Evolutionary conservation across 2,888 invertebrate genomes (phyloP), one percentile per base, ranked within the genome.

Genomic region (Orthosia incerta): DNA sequence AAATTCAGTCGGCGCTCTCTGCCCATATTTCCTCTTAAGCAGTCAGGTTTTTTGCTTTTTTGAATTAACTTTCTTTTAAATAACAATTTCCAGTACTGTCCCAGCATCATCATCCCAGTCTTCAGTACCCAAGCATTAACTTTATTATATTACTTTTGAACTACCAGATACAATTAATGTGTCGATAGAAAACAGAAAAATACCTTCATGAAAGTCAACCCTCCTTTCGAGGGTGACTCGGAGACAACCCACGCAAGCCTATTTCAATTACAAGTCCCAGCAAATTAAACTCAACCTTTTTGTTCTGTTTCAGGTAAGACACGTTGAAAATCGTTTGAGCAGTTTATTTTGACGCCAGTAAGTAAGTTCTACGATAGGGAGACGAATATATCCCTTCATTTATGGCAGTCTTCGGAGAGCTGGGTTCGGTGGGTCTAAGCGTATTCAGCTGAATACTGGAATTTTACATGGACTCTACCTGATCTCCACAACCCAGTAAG

Each of bases 281-380:
- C 26, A 67, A 81, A 84, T 82, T 82, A 83, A 86, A 82, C 61
- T 73, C 48, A 64, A 79, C 61, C 80, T 80, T 87, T 87, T 86
- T 86, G 83, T 88, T 72, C 88, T 87, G 84, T 88, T 89, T 72
- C 88, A 88, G 88, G 88, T 88, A 88, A 89, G 89, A 75, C 53
- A 74, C 60, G 26, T 64, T 74, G 76, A 48, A 45, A 77, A 76
- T 77, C 67, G 45, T 75, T 81, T 65, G 63, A 68, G 65, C 84
- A 61, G 68, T 80, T 57, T 64, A 50, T 56, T 67, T 68, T 73
- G 76, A 79, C 48, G 73, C 31, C 75, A 56, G 81, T 81, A 81
- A 81, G 81, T 84, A 80, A 65, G 60, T 80, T 74, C 74, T 20
- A 79, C 15, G 55, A 26, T 66, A 69, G 16, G 62, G 57, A 72